Percentiles rank a stretch among this genome's conserved stretches.
Evolutionary conservation across 1,140 invertebrate genomes (phyloP).

Genomic region (Lordiphosa collinella): DNA sequence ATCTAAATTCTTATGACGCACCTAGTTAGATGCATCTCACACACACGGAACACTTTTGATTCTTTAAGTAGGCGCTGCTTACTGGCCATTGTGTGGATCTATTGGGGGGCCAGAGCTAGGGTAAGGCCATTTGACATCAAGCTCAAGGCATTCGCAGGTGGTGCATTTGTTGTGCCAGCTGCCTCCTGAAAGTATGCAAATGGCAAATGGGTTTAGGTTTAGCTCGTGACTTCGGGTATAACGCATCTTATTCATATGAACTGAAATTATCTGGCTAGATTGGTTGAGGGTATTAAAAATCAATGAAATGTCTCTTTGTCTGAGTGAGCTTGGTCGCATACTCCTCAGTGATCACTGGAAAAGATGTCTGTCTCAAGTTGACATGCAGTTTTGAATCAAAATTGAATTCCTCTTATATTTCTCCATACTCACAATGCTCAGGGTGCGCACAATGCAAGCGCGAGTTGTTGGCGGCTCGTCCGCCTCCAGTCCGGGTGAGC

Average conservation of each 20-base stretch:
- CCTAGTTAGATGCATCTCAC: not conserved
- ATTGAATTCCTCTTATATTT: not conserved
- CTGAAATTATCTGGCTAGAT: too few species aligned
- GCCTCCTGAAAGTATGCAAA: constrained; percentile 46
- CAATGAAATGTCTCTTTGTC: too few species aligned
- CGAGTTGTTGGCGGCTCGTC: constrained; percentile 62
- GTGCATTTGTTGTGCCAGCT: constrained; percentile 22
- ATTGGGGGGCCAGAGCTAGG: constrained; percentile 61
- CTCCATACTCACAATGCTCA: constrained; percentile 82
- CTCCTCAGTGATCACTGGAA: too few species aligned
- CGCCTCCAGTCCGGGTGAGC: constrained; percentile 64
- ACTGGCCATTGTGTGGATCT: constrained; percentile 10
- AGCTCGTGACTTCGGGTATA: too few species aligned
- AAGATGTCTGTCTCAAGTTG: too few species aligned
- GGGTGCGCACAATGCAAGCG: constrained; percentile 81
- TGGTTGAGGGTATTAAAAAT: too few species aligned
- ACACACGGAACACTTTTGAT: constrained; percentile 20
- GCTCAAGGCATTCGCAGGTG: constrained; percentile 53
- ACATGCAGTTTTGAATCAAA: too few species aligned
- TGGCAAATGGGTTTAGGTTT: not conserved
- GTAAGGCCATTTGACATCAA: constrained; percentile 65
- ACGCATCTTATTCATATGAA: too few species aligned
- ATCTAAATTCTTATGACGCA: not conserved
- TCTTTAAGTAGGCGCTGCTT: constrained; percentile 2
- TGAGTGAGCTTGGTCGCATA: too few species aligned